phyloP scores from a whole-genome alignment of 2,113 vertebrate genomes.

The Dicerorhinus sumatrensis region DNA sequence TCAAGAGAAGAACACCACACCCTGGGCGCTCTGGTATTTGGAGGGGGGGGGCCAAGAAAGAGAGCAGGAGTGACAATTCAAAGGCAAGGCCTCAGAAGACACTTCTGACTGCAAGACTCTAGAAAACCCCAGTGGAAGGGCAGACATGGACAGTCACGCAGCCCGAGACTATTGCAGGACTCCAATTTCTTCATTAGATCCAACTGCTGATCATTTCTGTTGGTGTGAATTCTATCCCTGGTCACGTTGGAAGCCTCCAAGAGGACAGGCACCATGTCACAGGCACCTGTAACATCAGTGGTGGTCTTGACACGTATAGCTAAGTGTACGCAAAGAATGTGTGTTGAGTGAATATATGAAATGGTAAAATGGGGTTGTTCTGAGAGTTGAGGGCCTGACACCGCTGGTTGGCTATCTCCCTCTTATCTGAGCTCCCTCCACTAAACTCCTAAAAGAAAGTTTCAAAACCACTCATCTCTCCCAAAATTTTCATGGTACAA shows the following conservation, averaged over 20 bases:
- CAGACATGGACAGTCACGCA: background rate
- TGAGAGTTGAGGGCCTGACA: background rate
- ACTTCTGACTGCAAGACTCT: background rate
- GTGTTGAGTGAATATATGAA: background rate
- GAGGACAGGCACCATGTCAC: background rate
- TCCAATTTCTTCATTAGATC: background rate
- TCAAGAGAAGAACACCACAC: background rate
- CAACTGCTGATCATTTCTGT: rapidly evolving
- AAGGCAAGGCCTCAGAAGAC: background rate
- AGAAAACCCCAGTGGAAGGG: background rate
- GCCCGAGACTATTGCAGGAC: background rate
- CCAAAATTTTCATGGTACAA: background rate
- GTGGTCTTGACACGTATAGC: background rate
- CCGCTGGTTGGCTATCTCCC: background rate
- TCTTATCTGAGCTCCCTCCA: background rate
- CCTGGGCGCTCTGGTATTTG: background rate
- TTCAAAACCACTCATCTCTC: background rate
- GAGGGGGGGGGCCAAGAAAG: background rate
- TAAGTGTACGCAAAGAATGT: too few relatives aligned
- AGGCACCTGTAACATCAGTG: rapidly evolving
- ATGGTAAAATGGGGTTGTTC: too few relatives aligned
- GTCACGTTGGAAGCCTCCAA: background rate
- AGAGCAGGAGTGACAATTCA: background rate
- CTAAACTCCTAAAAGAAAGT: background rate
- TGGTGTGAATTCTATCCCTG: background rate